phyloP scores from a whole-genome alignment of 2,797 vertebrate species.

The Fundulus diaphanus region DNA sequence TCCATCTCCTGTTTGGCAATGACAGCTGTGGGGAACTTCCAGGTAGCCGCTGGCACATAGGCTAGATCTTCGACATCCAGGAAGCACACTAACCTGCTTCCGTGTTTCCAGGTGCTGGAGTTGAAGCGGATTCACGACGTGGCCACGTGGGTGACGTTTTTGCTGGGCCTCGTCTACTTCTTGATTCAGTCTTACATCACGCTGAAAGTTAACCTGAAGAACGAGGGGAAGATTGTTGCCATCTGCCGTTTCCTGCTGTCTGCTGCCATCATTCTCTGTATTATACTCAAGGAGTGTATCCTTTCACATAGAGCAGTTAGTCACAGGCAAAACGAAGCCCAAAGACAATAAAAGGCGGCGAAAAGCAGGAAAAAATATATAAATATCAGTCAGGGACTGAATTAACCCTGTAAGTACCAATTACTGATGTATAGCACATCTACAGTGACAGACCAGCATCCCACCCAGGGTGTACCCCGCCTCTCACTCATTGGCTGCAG shows the following conservation, averaged over 20 bases:
- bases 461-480: no score
- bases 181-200: constrained; percentile 93
- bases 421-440: no score
- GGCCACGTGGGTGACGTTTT: constrained; percentile 87
- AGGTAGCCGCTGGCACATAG: constrained; percentile 77
- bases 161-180: constrained; percentile 87
- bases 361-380: no score
- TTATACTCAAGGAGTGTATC: constrained; percentile 87
- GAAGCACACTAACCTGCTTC: not conserved
- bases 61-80: not conserved
- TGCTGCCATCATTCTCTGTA: constrained; percentile 83
- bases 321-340: no score
- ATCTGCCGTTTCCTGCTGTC: constrained; percentile 87
- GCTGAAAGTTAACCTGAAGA: constrained; percentile 87
- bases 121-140: constrained; percentile 85
- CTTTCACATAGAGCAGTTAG: constrained; percentile 64
- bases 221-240: constrained; percentile 83
- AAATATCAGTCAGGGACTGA: no score
- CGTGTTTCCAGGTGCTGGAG: constrained; percentile 75
- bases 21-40: constrained; percentile 93
- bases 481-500: no score
- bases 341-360: no score
- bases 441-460: no score
- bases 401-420: no score
- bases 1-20: constrained; percentile 89